These are phyloP conservation scores for Caenorhabditis sp. DNA, from an alignment of 2,888 invertebrate genomes.

Conservation along the genomic window DNA sequence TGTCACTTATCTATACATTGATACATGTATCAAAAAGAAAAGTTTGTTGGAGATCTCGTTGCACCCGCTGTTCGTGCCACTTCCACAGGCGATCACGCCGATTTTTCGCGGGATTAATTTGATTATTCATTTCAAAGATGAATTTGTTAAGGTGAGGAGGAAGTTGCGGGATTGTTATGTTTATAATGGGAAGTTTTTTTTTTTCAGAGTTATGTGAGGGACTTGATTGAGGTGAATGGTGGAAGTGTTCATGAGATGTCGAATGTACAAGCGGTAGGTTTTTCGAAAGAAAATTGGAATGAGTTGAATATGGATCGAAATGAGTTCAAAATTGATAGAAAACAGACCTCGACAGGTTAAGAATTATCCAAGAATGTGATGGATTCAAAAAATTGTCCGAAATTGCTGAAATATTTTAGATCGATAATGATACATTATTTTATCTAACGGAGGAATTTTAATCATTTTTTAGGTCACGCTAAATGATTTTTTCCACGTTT, in stretches of 20 bases:
- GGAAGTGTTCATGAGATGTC: conserved; percentile 7
- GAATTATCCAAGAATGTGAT: too few species aligned
- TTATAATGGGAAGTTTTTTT: neutral
- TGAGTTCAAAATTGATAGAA: too few species aligned
- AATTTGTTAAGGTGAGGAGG: neutral
- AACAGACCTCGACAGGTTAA: too few species aligned
- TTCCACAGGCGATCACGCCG: conserved; percentile 16
- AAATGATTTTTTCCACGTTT: too few species aligned
- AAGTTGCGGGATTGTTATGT: too few species aligned
- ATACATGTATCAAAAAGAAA: neutral
- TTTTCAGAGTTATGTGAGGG: conserved; percentile 1
- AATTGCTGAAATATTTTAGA: too few species aligned
- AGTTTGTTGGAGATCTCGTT: neutral
- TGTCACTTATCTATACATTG: conserved; percentile 28
- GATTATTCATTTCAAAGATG: neutral
- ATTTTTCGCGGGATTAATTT: conserved; percentile 13
- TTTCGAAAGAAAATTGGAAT: too few species aligned
- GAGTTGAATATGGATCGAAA: neutral
- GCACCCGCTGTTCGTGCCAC: conserved; percentile 22
- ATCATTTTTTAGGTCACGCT: too few species aligned
- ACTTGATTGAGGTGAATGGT: conserved; percentile 12
- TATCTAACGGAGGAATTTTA: too few species aligned
- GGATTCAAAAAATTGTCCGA: too few species aligned
- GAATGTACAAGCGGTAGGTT: conserved; percentile 4
- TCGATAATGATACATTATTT: too few species aligned